Percentiles rank a stretch among this genome's conserved stretches.
Conservation (phyloP, 2,888 invertebrate genomes). For the Nephrotoma appendiculata region DNA sequence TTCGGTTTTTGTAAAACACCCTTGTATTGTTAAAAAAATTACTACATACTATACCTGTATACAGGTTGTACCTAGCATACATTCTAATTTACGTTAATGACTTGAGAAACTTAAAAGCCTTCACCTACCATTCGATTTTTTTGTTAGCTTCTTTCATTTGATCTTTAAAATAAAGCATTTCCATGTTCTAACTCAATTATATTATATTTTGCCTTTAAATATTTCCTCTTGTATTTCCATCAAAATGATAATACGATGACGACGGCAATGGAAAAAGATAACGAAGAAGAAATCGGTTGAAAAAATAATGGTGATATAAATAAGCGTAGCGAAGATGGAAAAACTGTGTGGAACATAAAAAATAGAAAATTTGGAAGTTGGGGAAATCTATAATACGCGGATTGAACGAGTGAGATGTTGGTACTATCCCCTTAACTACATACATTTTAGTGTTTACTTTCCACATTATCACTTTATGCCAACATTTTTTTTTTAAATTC, state of each 20-base stretch:
- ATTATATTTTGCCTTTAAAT: not conserved
- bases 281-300: not conserved
- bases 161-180: not conserved
- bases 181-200: not conserved
- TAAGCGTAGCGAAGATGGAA: not conserved
- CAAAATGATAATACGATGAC: not conserved
- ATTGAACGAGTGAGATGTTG: too few relatives aligned
- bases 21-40: not conserved
- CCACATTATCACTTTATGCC: too few relatives aligned
- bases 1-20: not conserved
- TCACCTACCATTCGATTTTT: not conserved
- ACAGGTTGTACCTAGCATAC: not conserved
- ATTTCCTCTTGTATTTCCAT: not conserved
- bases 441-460: too few relatives aligned
- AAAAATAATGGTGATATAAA: not conserved
- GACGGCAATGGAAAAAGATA: not conserved
- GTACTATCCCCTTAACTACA: too few relatives aligned
- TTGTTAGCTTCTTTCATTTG: not conserved
- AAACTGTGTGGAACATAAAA: not conserved
- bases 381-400: too few relatives aligned
- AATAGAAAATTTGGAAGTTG: too few relatives aligned
- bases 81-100: not conserved
- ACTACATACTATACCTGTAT: not conserved
- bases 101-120: not conserved
- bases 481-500: too few relatives aligned